These are phyloP conservation scores for Sclerodermus sp. DNA, from an alignment of 2,888 invertebrate genomes.

Conservation along the genomic window DNA sequence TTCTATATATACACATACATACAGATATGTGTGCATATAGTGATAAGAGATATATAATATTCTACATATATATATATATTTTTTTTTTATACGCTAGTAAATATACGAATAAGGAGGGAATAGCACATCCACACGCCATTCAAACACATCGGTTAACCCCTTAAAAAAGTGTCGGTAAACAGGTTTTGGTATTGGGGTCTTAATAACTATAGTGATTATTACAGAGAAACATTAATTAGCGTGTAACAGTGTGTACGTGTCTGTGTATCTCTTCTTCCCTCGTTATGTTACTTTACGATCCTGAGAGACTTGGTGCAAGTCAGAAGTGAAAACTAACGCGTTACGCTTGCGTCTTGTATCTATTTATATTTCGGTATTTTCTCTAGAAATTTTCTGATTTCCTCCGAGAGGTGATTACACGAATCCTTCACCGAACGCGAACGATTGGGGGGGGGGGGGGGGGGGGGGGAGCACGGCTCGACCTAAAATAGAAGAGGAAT, in stretches of 20 bases:
- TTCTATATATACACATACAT: too few species aligned
- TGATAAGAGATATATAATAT: too few species aligned
- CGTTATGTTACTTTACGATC: conserved; percentile 11
- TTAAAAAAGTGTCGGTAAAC: conserved; percentile 25
- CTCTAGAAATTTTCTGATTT: neutral
- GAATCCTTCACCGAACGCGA: neutral
- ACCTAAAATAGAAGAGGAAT: too few species aligned
- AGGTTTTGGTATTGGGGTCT: conserved; percentile 21
- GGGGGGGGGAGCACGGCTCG: neutral
- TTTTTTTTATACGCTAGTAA: conserved; percentile 21
- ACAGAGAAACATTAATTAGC: conserved; percentile 17
- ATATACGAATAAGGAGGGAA: conserved; percentile 25
- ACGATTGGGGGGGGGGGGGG: neutral
- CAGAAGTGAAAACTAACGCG: conserved; percentile 3
- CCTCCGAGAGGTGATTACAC: neutral
- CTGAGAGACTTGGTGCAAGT: conserved; percentile 25
- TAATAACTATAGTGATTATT: neutral
- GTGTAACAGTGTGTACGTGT: neutral
- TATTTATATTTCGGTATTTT: neutral
- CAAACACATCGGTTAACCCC: conserved; percentile 32
- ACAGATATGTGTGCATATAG: too few species aligned
- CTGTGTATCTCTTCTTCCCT: conserved; percentile 10
- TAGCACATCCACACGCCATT: conserved; percentile 43
- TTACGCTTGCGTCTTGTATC: neutral
- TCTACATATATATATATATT: neutral